phyloP scores from a whole-genome alignment of 2,888 invertebrate species.

The Drosophila algonquin region DNA sequence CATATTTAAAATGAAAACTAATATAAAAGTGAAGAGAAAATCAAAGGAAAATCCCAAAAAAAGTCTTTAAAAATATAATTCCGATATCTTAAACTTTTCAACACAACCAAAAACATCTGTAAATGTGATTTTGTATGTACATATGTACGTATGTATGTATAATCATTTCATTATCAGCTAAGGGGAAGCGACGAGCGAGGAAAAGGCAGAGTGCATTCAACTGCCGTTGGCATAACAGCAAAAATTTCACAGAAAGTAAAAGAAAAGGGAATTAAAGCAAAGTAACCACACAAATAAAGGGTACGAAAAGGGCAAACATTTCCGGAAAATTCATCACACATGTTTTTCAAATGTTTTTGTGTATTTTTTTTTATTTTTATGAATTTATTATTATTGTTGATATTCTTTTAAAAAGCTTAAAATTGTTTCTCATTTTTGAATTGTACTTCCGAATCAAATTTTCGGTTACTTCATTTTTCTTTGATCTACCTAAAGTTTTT shows the following conservation, averaged over 20 bases:
- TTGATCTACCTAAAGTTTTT: background rate
- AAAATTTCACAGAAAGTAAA: constrained; percentile 20
- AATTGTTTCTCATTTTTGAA: constrained; percentile 12
- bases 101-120: background rate
- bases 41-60: background rate
- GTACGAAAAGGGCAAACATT: background rate
- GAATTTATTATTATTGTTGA: background rate
- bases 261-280: constrained; percentile 4
- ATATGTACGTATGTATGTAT: background rate
- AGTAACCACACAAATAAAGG: background rate
- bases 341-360: background rate
- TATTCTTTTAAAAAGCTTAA: background rate
- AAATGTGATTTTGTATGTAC: background rate
- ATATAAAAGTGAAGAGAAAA: background rate
- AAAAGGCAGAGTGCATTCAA: constrained; percentile 68
- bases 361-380: background rate
- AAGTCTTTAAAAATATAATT: background rate
- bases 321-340: background rate
- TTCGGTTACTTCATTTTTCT: constrained; percentile 30
- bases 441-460: constrained; percentile 1
- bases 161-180: constrained; percentile 37
- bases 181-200: constrained; percentile 13
- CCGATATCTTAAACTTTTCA: constrained; percentile 21
- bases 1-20: background rate
- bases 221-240: constrained; percentile 60